A percentile compares a stretch with the other conserved stretches of the same genome.
phyloP scores from a whole-genome alignment of 2,888 invertebrate genomes.

The Leptopterna dolabrata region DNA sequence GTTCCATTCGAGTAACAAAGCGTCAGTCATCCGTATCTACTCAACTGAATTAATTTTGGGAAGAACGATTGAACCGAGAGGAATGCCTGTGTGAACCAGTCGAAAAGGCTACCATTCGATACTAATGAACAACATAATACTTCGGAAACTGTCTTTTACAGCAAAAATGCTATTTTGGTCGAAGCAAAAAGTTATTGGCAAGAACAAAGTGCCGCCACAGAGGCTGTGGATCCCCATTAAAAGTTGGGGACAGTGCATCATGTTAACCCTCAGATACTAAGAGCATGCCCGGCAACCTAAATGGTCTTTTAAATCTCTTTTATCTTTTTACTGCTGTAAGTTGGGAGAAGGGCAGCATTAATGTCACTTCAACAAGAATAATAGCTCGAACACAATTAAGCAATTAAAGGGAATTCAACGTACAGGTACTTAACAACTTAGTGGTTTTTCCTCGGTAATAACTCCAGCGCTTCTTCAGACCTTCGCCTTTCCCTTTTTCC shows the following conservation, averaged over 20 bases:
- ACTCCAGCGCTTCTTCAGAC: neutral
- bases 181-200: neutral
- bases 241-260: slow-evolving; percentile 32
- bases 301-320: slow-evolving; percentile 54
- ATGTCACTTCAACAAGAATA: slow-evolving; percentile 25
- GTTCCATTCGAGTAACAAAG: too few species aligned
- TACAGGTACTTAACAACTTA: slow-evolving; percentile 35
- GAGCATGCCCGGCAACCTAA: slow-evolving; percentile 36
- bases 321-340: slow-evolving; percentile 42
- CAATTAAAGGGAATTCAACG: slow-evolving; percentile 37
- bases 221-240: slow-evolving; percentile 14
- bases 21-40: too few species aligned
- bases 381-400: slow-evolving; percentile 44
- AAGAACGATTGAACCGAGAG: too few species aligned
- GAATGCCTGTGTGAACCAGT: too few species aligned
- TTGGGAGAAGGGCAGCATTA: neutral
- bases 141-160: too few species aligned
- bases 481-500: neutral
- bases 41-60: too few species aligned
- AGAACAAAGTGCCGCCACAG: neutral
- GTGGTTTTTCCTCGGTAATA: slow-evolving; percentile 27
- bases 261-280: slow-evolving; percentile 28
- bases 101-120: too few species aligned
- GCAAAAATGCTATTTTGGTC: neutral
- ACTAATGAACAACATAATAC: too few species aligned